Evolutionary conservation across 2,797 vertebrate species (phyloP).

Genomic region (Calcarius lapponicus): DNA sequence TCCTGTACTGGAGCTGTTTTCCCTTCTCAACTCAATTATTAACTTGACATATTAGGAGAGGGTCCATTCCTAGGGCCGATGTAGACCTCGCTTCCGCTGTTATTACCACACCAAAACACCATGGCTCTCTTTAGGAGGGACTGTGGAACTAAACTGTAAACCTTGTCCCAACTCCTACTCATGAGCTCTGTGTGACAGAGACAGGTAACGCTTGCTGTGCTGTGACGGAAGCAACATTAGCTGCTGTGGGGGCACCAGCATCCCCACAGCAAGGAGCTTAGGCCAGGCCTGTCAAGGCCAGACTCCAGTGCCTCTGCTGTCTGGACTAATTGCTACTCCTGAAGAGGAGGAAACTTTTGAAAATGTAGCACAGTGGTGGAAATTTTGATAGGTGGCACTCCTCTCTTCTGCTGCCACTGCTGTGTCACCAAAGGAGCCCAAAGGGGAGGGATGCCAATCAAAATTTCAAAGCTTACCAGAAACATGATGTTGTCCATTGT

Average conservation of each 20-base stretch:
- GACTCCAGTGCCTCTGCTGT: neutral
- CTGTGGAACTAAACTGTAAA: neutral
- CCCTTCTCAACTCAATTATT: neutral
- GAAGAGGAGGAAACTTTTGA: neutral
- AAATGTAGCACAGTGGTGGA: neutral
- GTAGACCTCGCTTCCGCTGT: neutral
- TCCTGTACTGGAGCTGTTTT: neutral
- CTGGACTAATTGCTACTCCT: neutral
- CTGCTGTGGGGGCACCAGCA: neutral
- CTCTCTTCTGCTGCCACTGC: neutral
- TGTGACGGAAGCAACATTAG: neutral
- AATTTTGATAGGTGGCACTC: neutral
- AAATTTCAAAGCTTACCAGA: neutral
- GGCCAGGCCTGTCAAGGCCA: neutral
- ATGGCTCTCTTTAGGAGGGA: neutral
- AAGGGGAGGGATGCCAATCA: neutral
- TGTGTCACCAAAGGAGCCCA: neutral
- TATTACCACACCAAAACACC: neutral
- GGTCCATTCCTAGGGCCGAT: neutral
- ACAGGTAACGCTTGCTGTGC: fast-evolving
- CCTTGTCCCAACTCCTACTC: neutral
- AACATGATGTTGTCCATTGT: neutral
- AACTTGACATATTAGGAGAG: neutral
- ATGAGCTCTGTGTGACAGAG: neutral
- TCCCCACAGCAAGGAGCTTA: neutral